Conservation (phyloP, 2,888 invertebrate genomes). For the Synergus umbraculus region DNA sequence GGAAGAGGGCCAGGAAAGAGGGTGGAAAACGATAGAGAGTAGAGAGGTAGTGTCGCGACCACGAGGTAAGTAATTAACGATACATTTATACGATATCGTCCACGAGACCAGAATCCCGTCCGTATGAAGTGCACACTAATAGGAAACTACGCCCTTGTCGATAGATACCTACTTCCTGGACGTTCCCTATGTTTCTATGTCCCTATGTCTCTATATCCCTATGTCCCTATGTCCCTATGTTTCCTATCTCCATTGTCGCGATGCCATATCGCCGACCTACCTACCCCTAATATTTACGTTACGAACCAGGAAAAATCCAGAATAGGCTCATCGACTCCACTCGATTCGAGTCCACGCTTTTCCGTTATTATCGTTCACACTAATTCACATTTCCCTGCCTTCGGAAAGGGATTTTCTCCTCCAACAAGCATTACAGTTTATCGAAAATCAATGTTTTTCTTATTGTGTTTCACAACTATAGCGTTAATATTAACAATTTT, state of each 20-base stretch:
- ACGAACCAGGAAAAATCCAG: slow-evolving; percentile 5
- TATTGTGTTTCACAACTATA: too few relatives aligned
- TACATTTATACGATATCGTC: slow-evolving; percentile 76
- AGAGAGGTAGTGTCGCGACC: slow-evolving; percentile 62
- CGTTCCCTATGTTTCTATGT: not conserved
- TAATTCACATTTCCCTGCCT: not conserved
- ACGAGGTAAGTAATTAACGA: slow-evolving; percentile 75
- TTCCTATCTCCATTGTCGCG: slow-evolving; percentile 12
- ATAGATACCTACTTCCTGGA: slow-evolving; percentile 66
- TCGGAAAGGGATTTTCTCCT: not conserved
- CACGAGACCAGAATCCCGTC: slow-evolving; percentile 62
- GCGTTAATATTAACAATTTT: too few relatives aligned
- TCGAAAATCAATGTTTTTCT: too few relatives aligned
- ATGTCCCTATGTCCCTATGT: not conserved
- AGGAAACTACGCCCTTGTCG: slow-evolving; percentile 72
- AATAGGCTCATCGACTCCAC: slow-evolving; percentile 12
- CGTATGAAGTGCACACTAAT: slow-evolving; percentile 67
- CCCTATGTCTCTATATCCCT: not conserved
- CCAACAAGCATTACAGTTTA: too few relatives aligned
- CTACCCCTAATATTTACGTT: slow-evolving; percentile 4
- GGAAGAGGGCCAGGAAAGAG: slow-evolving; percentile 53
- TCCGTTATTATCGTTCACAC: not conserved
- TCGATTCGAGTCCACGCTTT: not conserved
- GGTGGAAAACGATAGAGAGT: slow-evolving; percentile 50
- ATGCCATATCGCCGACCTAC: not conserved